Conservation (phyloP, 2,888 invertebrate species). For the Ennomos fuscantarius region DNA sequence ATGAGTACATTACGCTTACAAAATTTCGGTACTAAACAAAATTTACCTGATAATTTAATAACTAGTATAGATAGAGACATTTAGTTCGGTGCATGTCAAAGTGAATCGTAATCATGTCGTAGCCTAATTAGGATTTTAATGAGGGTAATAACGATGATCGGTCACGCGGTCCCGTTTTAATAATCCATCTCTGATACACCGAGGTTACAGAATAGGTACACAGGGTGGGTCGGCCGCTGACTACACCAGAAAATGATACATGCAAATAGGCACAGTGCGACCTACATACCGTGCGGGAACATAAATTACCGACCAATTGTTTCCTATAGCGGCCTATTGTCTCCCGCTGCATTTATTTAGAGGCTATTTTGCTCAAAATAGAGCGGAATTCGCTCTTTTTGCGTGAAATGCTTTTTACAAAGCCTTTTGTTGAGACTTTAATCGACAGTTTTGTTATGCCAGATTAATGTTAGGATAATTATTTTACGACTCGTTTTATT, state of each 20-base stretch:
- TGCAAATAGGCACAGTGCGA: constrained; percentile 46
- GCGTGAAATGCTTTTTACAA: constrained; percentile 33
- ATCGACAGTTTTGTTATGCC: constrained; percentile 26
- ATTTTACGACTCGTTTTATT: not conserved
- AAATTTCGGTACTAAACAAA: too few species aligned
- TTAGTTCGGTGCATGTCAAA: too few species aligned
- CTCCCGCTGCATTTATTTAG: constrained; percentile 55
- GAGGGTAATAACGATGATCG: not conserved
- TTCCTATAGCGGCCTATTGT: constrained; percentile 68
- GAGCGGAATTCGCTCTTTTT: constrained; percentile 33
- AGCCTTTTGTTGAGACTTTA: constrained; percentile 29
- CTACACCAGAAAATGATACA: constrained; percentile 42
- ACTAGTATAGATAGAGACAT: too few species aligned
- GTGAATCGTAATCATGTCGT: too few species aligned
- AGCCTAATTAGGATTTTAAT: too few species aligned
- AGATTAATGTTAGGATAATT: constrained; percentile 8
- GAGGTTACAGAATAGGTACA: constrained; percentile 23
- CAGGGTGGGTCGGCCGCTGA: constrained; percentile 31
- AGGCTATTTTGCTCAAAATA: constrained; percentile 52
- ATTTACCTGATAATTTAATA: too few species aligned
- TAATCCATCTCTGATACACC: not conserved
- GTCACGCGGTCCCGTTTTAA: not conserved
- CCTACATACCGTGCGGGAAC: constrained; percentile 63
- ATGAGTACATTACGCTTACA: too few species aligned
- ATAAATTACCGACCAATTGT: constrained; percentile 77